Evolutionary conservation across 2,797 vertebrate species (phyloP).

Genomic region (Danio tinwini): DNA sequence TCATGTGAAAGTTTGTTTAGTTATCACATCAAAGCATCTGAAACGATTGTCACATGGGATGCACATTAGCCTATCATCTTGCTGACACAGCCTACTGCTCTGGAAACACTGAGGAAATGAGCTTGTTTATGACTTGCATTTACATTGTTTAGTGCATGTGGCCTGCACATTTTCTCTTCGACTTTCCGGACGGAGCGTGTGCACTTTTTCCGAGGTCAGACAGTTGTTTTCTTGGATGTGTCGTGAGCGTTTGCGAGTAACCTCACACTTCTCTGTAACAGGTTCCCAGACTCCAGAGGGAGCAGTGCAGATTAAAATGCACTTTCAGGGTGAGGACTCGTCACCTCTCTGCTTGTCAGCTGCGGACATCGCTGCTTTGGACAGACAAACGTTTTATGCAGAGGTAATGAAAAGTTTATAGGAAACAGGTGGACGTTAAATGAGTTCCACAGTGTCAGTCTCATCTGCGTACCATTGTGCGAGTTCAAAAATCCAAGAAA

Average conservation of each 20-base stretch:
- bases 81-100: slow-evolving; percentile 41
- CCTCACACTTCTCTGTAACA: slow-evolving; percentile 34
- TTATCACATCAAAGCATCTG: slow-evolving; percentile 38
- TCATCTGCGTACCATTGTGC: slow-evolving; percentile 33
- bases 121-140: slow-evolving; percentile 38
- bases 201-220: slow-evolving; percentile 4
- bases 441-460: slow-evolving; percentile 32
- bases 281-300: slow-evolving; percentile 30
- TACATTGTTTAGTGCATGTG: slow-evolving; percentile 56
- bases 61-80: slow-evolving; percentile 47
- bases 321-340: slow-evolving; percentile 8
- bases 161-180: slow-evolving; percentile 48
- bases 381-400: slow-evolving; percentile 43
- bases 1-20: slow-evolving; percentile 32
- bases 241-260: slow-evolving; percentile 12
- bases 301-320: slow-evolving; percentile 24
- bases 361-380: slow-evolving; percentile 32
- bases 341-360: slow-evolving; percentile 34
- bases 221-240: slow-evolving; percentile 27
- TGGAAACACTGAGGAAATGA: slow-evolving; percentile 51
- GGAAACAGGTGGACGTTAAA: slow-evolving; percentile 55
- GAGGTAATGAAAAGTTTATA: slow-evolving; percentile 58
- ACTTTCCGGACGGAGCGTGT: slow-evolving; percentile 21
- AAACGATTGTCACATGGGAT: slow-evolving; percentile 47
- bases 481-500: slow-evolving; percentile 33